A percentile compares a stretch with the other conserved stretches of the same genome.
Evolutionary conservation across 2,888 invertebrate species (phyloP).

Genomic region (Acleris laterana): DNA sequence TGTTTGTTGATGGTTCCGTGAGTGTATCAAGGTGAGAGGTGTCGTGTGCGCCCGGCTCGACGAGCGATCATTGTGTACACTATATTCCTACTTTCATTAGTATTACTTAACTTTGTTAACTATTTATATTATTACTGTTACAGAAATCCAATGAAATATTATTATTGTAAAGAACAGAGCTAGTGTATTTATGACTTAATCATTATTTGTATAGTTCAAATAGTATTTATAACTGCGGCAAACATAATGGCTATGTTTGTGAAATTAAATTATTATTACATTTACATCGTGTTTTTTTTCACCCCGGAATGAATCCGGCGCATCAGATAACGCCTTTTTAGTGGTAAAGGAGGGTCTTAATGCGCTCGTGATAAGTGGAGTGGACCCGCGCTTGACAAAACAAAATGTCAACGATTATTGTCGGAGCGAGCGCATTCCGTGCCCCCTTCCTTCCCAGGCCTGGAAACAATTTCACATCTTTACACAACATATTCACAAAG

Average conservation of each 20-base stretch:
- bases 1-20: slow-evolving; percentile 65
- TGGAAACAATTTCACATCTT: slow-evolving; percentile 81
- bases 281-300: slow-evolving; percentile 49
- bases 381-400: slow-evolving; percentile 27
- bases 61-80: slow-evolving; percentile 52
- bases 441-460: slow-evolving; percentile 68
- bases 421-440: slow-evolving; percentile 44
- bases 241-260: slow-evolving; percentile 75
- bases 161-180: slow-evolving; percentile 81
- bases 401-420: slow-evolving; percentile 42
- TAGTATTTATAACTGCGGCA: slow-evolving; percentile 78
- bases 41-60: slow-evolving; percentile 32
- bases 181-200: slow-evolving; percentile 83
- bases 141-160: slow-evolving; percentile 77
- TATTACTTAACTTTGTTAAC: slow-evolving; percentile 81
- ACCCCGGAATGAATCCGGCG: slow-evolving; percentile 31
- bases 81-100: slow-evolving; percentile 76
- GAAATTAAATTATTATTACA: slow-evolving; percentile 81
- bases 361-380: slow-evolving; percentile 14
- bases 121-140: slow-evolving; percentile 83
- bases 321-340: slow-evolving; percentile 8
- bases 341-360: background rate
- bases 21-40: slow-evolving; percentile 58
- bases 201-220: slow-evolving; percentile 83
- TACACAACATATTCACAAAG: slow-evolving; percentile 79